Evolutionary conservation across 1,140 invertebrate species (phyloP), one percentile per base, ranked within the genome.

Genomic region (Sminthurides bifidus): DNA sequence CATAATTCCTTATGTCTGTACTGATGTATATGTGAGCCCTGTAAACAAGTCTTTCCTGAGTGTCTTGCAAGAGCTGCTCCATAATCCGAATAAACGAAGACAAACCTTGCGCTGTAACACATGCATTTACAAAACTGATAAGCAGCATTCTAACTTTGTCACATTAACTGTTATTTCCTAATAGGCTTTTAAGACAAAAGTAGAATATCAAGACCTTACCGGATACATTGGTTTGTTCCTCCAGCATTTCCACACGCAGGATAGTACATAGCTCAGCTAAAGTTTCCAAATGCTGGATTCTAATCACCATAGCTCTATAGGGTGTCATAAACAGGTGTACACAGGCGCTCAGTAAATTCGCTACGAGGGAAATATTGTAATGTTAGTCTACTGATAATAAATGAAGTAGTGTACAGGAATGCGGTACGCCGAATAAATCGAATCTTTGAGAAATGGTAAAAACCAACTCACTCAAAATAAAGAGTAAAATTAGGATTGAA

Each of bases 271-370:
- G 81, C 72, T 98, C 95, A 0, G 93, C 87, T 14, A 98, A 72
- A 0, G 94, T 96, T 76, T 99, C 95, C 65, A 98, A 75, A 74
- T 98, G 94, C 69, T 94, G 92, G 46, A 98, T 89, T 68, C 95
- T 89, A 59, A 98, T 95, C 33, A 99, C 86, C 51, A 90, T 81
- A 1, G 96, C 93, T n/a, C 95, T 76, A n/a, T 52, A 98, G 71
- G 1, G 81, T 82, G 68, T 99, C 94, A 68, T 98, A 98, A 6
- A 98, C 69, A 43, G 84, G 81, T 15, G 82, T 85, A 68, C 92
- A 98, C 0, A 98, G 70, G 0, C 79, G 79, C 63, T 90, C 87
- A 24, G 98, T 67, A 68, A 80, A 82, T n/a, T 70, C 66, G 61
- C 65, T 66, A 43, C 30, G 58, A 49, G 49, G 52, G 54, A 23